These are phyloP conservation scores for Phycodurus eques DNA, from an alignment of 2,113 vertebrate genomes.

Conservation along the genomic window DNA sequence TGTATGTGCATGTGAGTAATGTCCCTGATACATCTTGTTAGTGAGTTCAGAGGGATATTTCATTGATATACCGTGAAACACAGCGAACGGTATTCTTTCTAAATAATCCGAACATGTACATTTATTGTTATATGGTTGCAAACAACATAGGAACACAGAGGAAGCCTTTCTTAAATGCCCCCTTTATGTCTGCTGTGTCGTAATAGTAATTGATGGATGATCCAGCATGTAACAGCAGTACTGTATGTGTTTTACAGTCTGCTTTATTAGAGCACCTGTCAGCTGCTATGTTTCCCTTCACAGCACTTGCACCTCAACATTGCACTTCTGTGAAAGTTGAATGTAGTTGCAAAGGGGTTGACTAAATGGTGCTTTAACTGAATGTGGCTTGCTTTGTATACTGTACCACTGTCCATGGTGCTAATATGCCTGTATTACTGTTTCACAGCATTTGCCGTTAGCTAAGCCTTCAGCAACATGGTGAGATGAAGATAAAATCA, in stretches of 20 bases:
- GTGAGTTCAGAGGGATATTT: not conserved
- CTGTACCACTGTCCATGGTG: not conserved
- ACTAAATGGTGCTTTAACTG: not conserved
- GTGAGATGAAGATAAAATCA: not conserved
- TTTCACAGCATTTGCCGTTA: not conserved
- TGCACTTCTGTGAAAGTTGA: not conserved
- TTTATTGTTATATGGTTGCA: not conserved
- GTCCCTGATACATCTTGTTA: constrained; percentile 12
- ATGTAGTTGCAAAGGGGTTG: not conserved
- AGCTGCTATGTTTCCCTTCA: constrained; percentile 10
- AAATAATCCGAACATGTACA: not conserved
- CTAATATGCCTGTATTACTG: not conserved
- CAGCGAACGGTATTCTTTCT: not conserved
- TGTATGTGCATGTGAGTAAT: constrained; percentile 8
- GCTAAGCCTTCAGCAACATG: not conserved
- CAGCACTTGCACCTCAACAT: not conserved
- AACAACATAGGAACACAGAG: not conserved
- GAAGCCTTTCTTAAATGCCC: not conserved
- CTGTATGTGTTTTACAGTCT: constrained; percentile 1
- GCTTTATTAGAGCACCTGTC: constrained; percentile 1
- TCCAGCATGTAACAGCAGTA: not conserved
- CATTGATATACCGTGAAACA: not conserved
- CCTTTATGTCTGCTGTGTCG: not conserved
- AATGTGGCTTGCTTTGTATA: not conserved
- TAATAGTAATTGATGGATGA: constrained; percentile 9